These are phyloP conservation scores for Drosophila dives DNA, from an alignment of 2,888 invertebrate genomes.

Conservation along the genomic window DNA sequence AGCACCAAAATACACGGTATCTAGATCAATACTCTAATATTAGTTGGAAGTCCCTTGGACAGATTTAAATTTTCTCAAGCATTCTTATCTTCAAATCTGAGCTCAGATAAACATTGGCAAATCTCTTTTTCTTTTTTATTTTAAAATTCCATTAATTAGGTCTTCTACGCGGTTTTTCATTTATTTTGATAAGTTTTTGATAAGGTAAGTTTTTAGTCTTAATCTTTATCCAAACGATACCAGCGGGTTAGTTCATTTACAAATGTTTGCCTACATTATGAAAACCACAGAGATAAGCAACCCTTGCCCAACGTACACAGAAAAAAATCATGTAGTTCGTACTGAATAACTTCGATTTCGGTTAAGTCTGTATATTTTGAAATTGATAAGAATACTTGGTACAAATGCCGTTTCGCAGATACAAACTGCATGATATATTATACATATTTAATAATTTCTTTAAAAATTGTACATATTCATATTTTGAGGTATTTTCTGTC, in stretches of 20 bases:
- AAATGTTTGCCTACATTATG: conserved; percentile 24
- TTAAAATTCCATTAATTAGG: background rate
- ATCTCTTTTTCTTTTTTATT: background rate
- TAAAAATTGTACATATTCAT: background rate
- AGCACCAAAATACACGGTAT: too few species aligned
- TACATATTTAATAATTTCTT: too few species aligned
- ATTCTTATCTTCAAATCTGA: background rate
- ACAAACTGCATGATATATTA: too few species aligned
- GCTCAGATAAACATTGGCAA: background rate
- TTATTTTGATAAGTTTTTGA: conserved; percentile 11
- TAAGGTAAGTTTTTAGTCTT: conserved; percentile 14
- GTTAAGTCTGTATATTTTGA: background rate
- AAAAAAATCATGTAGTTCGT: background rate
- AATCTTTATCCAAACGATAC: conserved; percentile 13
- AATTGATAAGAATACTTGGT: background rate
- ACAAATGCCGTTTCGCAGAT: too few species aligned
- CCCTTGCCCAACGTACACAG: conserved; percentile 51
- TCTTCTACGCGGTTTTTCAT: background rate
- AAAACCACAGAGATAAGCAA: conserved; percentile 28
- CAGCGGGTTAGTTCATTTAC: background rate
- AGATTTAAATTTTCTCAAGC: background rate
- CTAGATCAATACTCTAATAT: background rate
- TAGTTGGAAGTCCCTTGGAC: background rate
- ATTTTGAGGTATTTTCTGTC: background rate
- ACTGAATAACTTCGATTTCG: background rate